Evolutionary conservation across 2,797 vertebrate genomes (phyloP).

Genomic region (Anguilla pacifica): DNA sequence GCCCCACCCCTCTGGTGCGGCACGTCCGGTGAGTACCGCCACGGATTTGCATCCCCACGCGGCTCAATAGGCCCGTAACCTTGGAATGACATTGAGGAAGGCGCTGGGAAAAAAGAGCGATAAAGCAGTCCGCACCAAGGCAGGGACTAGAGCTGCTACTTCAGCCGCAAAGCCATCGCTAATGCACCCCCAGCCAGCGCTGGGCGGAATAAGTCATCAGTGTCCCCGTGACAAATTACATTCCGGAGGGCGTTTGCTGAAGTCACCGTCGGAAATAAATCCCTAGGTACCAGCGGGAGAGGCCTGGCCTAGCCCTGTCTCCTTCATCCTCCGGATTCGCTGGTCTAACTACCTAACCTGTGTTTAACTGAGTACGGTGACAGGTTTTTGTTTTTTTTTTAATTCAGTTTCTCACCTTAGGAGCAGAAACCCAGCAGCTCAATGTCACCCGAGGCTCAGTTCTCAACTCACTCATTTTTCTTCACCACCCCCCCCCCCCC

Average conservation of each 20-base stretch:
- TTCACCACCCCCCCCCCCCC: not conserved
- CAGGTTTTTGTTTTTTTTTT: not conserved
- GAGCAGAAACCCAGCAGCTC: not conserved
- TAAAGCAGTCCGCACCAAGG: not conserved
- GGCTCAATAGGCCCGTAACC: not conserved
- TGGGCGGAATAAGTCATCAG: not conserved
- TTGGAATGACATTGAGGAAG: not conserved
- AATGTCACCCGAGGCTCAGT: not conserved
- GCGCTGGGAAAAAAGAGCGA: not conserved
- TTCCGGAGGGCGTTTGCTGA: not conserved
- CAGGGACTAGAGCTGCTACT: too few relatives aligned
- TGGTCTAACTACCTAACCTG: not conserved
- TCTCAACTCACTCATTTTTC: not conserved
- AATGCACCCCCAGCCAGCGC: not conserved
- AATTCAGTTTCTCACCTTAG: not conserved
- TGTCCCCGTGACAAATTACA: slow-evolving; percentile 12
- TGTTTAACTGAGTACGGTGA: not conserved
- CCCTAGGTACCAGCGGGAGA: not conserved
- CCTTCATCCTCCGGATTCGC: slow-evolving; percentile 10
- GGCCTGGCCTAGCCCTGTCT: not conserved
- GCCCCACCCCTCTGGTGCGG: not conserved
- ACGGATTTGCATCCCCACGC: not conserved
- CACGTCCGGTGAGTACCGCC: not conserved
- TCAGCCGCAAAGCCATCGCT: not conserved
- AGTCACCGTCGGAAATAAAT: not conserved